Evolutionary conservation across 2,888 invertebrate genomes (phyloP).

Genomic region (Ganaspis brasiliensis): DNA sequence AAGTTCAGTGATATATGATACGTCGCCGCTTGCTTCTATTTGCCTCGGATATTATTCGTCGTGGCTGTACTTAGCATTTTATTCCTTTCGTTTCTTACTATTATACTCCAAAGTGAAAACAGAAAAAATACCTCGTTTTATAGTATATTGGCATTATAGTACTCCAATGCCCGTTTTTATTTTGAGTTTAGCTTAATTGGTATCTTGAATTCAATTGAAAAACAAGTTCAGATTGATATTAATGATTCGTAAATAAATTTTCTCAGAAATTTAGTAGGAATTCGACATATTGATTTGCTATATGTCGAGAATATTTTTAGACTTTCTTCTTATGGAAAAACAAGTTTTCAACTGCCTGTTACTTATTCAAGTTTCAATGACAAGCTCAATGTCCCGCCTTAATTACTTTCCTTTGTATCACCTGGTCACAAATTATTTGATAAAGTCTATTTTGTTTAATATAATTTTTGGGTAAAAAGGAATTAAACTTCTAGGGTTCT

Average conservation of each 20-base stretch:
- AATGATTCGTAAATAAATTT: conserved; percentile 38
- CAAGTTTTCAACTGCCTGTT: conserved; percentile 10
- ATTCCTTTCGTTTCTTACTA: conserved; percentile 36
- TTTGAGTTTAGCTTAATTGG: conserved; percentile 34
- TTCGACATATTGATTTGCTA: conserved; percentile 14
- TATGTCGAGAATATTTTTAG: conserved; percentile 25
- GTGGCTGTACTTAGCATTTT: conserved; percentile 13
- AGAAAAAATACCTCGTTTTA: conserved; percentile 20
- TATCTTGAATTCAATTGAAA: conserved; percentile 33
- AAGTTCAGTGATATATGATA: conserved; percentile 43
- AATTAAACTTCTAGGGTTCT: too few relatives aligned
- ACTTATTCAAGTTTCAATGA: conserved; percentile 22
- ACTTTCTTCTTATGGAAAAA: conserved; percentile 1
- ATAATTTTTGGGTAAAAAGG: too few relatives aligned
- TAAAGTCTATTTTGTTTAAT: too few relatives aligned
- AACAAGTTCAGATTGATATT: conserved; percentile 33
- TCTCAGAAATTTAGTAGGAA: conserved; percentile 11
- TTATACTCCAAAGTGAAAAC: conserved; percentile 10
- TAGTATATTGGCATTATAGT: conserved; percentile 23
- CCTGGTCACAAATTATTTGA: too few relatives aligned
- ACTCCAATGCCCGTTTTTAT: background rate
- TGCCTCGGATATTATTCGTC: conserved; percentile 18
- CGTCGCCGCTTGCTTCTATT: conserved; percentile 13
- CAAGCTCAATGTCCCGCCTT: conserved; percentile 25
- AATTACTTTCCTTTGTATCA: background rate